Base-by-base conservation (phyloP, 2,113 vertebrate species). In the Strigops habroptila region DNA sequence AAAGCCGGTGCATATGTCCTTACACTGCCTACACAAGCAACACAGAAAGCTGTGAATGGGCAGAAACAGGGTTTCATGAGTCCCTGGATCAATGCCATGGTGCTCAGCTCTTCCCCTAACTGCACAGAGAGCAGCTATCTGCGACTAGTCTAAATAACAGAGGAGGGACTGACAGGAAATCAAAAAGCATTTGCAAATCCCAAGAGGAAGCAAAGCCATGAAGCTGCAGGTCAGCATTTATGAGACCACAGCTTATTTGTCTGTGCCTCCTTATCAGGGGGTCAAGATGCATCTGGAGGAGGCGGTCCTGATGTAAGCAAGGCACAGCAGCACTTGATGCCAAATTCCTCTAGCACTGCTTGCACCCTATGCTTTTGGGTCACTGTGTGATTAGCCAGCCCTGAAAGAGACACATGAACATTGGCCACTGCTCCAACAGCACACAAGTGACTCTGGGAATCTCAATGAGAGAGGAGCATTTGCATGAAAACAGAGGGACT, bases 341-440 rank as follows among this genome's bases (percentile, higher is more conserved):
- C 35, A 63, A 91, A 78, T 67, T 90, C 82, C 68, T 94, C 59
- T 51, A 77, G 90, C 64, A 43, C 79, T 96, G 46, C 85, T 74
- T 77, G 75, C 59, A 71, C 80, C 90, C 85, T 71, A 55, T 51
- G 68, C 41, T 94, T 91, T 86, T 78, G 86, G 95, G 88, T 91
- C 93, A 92, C 82, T 52, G 57, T 8, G 2, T 86, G 86, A 88
- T 93, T 68, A 93, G 24, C 22, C 21, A 39, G 65, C 19, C 60
- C 88, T 51, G 64, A 86, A 90, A 93, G 43, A 91, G 86, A 93
- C 18, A 43, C 6, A 37, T 23, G 52, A 52, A 88, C 91, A 60
- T 46, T 1, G 0, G 46, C 43, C 60, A 52, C 14, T 17, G 33
- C 33, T 78, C 0, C 1, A 55, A 74, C 39, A 75, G 62, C 43